phyloP scores from a whole-genome alignment of 2,797 vertebrate genomes.

The Neosalanx taihuensis region DNA sequence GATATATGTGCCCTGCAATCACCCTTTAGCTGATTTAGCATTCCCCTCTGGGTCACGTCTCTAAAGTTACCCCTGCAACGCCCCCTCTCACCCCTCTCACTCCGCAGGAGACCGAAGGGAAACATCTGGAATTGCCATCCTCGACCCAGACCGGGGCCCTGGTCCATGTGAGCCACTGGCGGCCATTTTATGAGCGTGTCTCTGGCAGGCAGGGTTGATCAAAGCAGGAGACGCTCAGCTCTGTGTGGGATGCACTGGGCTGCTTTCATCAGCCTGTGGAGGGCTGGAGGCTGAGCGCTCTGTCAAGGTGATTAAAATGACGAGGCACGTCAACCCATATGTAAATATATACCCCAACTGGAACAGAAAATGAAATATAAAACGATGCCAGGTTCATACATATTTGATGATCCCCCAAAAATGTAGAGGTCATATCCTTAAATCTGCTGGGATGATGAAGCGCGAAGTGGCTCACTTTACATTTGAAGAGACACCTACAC shows the following conservation, averaged over 20 bases:
- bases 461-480: too few species aligned
- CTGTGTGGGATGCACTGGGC: constrained; percentile 26
- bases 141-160: neutral
- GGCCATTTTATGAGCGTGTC: constrained; percentile 43
- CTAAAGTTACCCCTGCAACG: constrained; percentile 19
- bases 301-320: constrained; percentile 47
- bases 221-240: constrained; percentile 50
- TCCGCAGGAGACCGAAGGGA: constrained; percentile 37
- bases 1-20: constrained; percentile 40
- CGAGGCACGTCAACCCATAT: constrained; percentile 24
- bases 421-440: neutral
- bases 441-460: neutral
- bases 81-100: constrained; percentile 6
- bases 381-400: neutral
- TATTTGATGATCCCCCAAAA: neutral
- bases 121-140: constrained; percentile 57
- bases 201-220: constrained; percentile 54
- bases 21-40: constrained; percentile 39
- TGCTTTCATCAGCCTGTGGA: constrained; percentile 43
- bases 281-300: constrained; percentile 25
- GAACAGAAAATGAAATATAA: neutral
- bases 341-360: neutral
- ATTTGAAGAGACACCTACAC: too few species aligned
- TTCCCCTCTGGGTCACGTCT: constrained; percentile 37
- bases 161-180: constrained; percentile 30